Percentiles rank a stretch among this genome's conserved stretches.
Evolutionary conservation across 2,113 vertebrate species (phyloP).

Genomic region (Andinoacara biseriatus): DNA sequence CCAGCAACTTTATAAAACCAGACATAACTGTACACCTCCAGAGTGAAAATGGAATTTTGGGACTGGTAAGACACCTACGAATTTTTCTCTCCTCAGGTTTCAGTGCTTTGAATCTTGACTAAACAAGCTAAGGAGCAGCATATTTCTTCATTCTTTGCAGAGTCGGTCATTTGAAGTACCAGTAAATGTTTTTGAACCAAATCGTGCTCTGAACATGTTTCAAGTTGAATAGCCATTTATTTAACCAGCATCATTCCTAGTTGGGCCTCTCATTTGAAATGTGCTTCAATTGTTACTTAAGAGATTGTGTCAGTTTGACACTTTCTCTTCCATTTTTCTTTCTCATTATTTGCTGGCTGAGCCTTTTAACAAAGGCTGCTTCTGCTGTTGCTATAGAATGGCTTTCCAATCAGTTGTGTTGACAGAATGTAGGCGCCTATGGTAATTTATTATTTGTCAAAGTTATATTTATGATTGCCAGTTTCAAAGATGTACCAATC

Average conservation of each 20-base stretch:
- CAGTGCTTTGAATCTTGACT: constrained; percentile 19
- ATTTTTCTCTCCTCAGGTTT: background rate
- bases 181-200: background rate
- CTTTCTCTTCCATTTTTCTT: constrained; percentile 44
- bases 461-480: constrained; percentile 44
- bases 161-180: background rate
- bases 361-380: constrained; percentile 45
- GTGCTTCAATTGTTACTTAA: constrained; percentile 48
- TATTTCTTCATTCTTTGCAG: background rate
- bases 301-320: constrained; percentile 39
- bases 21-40: constrained; percentile 95
- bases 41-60: constrained; percentile 98
- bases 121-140: constrained; percentile 15
- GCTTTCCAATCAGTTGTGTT: constrained; percentile 49
- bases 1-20: constrained; percentile 96
- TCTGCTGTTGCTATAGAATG: constrained; percentile 19
- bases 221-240: constrained; percentile 25
- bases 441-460: constrained; percentile 56
- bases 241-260: constrained; percentile 17
- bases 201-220: background rate
- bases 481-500: constrained; percentile 25
- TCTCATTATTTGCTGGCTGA: constrained; percentile 50
- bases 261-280: constrained; percentile 37
- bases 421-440: constrained; percentile 48
- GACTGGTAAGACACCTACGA: constrained; percentile 87